A percentile compares a stretch with the other conserved stretches of the same genome.
These are phyloP conservation scores for Neopelma chrysocephalum DNA, from an alignment of 2,797 vertebrate genomes.

Conservation along the genomic window DNA sequence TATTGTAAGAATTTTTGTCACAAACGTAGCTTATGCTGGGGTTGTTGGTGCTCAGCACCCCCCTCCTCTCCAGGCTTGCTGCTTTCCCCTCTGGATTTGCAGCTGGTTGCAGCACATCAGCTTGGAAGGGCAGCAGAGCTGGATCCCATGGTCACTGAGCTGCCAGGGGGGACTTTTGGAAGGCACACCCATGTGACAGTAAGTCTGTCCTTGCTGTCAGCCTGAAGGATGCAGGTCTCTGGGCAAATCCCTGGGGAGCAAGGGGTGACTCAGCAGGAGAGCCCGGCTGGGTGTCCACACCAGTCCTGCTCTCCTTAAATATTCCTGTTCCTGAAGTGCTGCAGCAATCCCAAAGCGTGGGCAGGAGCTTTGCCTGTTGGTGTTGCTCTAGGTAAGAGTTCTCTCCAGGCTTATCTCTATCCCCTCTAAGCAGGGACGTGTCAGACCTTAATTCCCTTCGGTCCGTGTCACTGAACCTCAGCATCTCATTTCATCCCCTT, in stretches of 20 bases:
- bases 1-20: not conserved
- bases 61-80: not conserved
- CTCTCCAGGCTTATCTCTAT: conserved; percentile 40
- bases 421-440: conserved; percentile 36
- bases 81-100: not conserved
- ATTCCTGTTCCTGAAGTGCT: not conserved
- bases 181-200: accelerated
- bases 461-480: conserved; percentile 49
- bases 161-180: accelerated
- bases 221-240: not conserved
- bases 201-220: not conserved
- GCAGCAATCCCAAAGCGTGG: not conserved
- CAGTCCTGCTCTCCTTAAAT: not conserved
- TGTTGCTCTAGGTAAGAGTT: conserved; percentile 7
- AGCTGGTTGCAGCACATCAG: accelerated
- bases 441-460: conserved; percentile 49
- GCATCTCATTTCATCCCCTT: conserved; percentile 55
- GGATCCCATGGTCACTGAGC: accelerated
- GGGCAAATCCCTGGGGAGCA: accelerated
- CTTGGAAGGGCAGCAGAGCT: not conserved
- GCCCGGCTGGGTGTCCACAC: not conserved
- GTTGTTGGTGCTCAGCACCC: not conserved
- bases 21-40: not conserved
- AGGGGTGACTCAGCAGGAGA: not conserved
- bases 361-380: not conserved